Evolutionary conservation across 2,797 vertebrate species (phyloP).

Genomic region (Acestrorhynchus altus): DNA sequence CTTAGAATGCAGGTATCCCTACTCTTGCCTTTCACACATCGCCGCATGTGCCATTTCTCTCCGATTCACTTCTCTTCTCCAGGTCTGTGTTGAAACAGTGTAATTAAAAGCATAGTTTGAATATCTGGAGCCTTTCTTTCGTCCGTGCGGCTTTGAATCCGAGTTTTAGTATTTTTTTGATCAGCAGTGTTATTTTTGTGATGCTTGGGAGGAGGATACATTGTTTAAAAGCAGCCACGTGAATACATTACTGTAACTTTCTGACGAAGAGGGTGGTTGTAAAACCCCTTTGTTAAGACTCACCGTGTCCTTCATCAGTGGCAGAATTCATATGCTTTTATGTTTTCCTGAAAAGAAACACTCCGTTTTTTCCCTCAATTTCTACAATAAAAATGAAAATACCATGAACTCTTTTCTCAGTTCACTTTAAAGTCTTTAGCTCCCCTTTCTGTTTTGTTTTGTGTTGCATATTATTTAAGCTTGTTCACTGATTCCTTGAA

Average conservation of each 20-base stretch:
- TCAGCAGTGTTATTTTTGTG: constrained; percentile 48
- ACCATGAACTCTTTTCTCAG: no score
- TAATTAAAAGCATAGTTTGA: constrained; percentile 52
- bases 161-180: constrained; percentile 47
- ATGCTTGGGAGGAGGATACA: constrained; percentile 37
- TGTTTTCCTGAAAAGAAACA: constrained; percentile 18
- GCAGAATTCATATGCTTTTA: neutral
- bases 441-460: neutral
- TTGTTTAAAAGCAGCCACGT: constrained; percentile 50
- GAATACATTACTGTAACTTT: constrained; percentile 56
- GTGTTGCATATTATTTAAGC: constrained; percentile 18
- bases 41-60: neutral
- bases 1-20: constrained; percentile 71
- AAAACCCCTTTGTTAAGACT: constrained; percentile 48
- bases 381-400: no score
- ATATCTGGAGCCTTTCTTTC: constrained; percentile 19
- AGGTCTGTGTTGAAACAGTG: constrained; percentile 35
- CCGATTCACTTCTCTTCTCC: constrained; percentile 35
- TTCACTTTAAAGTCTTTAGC: constrained; percentile 4
- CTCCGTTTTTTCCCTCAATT: neutral
- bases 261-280: constrained; percentile 10
- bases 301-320: constrained; percentile 50
- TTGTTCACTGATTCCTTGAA: neutral
- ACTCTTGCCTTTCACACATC: constrained; percentile 67
- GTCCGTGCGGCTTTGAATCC: constrained; percentile 35